Conservation (phyloP, 2,888 invertebrate species). For the Agrotis ipsilon region DNA sequence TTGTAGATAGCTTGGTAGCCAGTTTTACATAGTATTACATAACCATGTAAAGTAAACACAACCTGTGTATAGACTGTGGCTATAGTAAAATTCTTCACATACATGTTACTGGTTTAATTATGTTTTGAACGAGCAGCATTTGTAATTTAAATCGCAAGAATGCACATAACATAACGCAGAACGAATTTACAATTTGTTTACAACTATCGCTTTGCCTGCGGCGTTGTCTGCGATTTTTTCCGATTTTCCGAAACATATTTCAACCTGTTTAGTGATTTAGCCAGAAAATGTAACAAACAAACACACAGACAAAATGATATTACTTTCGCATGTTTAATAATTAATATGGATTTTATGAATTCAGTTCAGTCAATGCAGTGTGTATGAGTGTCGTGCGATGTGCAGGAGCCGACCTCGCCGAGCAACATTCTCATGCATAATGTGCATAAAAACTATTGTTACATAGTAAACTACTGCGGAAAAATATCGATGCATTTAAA, state of each 20-base stretch:
- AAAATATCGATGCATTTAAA: not conserved
- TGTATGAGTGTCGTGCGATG: not conserved
- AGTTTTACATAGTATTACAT: not conserved
- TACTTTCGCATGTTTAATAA: constrained; percentile 1
- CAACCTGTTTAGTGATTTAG: not conserved
- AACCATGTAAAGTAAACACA: not conserved
- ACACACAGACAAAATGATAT: not conserved
- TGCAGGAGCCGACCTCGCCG: constrained; percentile 3
- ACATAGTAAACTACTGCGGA: constrained; percentile 2
- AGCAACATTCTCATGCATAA: constrained; percentile 42
- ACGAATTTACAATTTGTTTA: constrained; percentile 7
- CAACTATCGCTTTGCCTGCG: not conserved
- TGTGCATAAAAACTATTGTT: constrained; percentile 25
- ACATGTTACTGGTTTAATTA: not conserved
- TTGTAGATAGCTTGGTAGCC: not conserved
- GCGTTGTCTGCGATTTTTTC: not conserved
- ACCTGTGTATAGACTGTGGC: not conserved
- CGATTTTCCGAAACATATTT: not conserved
- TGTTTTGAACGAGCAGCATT: constrained; percentile 18
- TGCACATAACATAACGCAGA: constrained; percentile 16
- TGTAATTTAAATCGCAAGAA: constrained; percentile 45
- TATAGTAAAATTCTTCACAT: not conserved
- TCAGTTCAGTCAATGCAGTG: constrained; percentile 12
- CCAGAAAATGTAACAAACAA: not conserved
- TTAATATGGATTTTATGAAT: constrained; percentile 27